These are phyloP conservation scores for Platanista minor DNA, from an alignment of 2,113 vertebrate genomes.

Conservation along the genomic window DNA sequence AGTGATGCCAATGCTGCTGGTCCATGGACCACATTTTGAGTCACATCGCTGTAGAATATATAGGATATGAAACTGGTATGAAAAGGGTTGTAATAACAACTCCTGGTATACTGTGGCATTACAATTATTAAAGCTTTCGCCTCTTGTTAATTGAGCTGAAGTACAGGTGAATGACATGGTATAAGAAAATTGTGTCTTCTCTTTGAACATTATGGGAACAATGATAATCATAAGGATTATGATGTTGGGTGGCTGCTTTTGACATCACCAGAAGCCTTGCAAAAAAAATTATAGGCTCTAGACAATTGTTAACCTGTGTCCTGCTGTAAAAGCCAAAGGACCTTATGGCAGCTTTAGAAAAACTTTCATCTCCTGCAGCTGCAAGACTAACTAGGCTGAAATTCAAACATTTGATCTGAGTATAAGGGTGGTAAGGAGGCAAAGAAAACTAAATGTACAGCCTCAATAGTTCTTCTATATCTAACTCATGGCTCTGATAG, in stretches of 20 bases:
- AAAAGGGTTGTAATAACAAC: neutral
- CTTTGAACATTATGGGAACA: constrained; percentile 6
- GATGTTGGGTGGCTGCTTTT: constrained; percentile 1
- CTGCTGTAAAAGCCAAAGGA: neutral
- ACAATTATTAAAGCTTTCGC: neutral
- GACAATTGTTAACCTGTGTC: neutral
- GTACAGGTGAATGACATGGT: neutral
- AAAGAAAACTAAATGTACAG: neutral
- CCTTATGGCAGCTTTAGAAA: neutral
- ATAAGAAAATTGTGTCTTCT: neutral
- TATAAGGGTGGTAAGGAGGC: neutral
- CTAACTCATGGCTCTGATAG: neutral
- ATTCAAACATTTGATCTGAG: neutral
- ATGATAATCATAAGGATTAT: constrained; percentile 19
- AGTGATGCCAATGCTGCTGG: neutral
- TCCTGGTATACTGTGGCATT: neutral
- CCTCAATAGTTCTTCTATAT: neutral
- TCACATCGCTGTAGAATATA: neutral
- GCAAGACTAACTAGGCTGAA: neutral
- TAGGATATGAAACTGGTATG: neutral
- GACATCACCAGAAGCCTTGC: constrained; percentile 38
- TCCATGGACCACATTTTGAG: neutral
- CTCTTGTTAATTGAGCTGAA: neutral
- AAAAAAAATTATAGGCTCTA: constrained; percentile 21
- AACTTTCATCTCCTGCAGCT: constrained; percentile 6